Conservation (phyloP, 2,797 vertebrate genomes). For the Petrocephalus sullivani region DNA sequence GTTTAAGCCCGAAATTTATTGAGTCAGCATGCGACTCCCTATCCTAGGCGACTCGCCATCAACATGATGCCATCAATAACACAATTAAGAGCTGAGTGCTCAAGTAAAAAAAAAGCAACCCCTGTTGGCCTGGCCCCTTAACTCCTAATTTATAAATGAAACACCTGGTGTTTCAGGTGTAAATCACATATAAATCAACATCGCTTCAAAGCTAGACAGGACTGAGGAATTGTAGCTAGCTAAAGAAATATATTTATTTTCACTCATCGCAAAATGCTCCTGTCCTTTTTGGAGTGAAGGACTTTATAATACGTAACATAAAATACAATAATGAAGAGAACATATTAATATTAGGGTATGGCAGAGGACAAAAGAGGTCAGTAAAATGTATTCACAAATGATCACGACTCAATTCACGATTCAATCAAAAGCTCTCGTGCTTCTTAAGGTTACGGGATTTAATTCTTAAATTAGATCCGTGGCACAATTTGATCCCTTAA, state of each 20-base stretch:
- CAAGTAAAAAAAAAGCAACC: not conserved
- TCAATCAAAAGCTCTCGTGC: not conserved
- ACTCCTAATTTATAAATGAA: slow-evolving; percentile 11
- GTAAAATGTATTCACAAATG: not conserved
- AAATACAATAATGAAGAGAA: not conserved
- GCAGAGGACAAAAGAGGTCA: not conserved
- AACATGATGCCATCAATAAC: slow-evolving; percentile 6
- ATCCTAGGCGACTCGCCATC: not conserved
- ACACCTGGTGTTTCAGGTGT: slow-evolving; percentile 1
- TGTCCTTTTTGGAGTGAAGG: not conserved
- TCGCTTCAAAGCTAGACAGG: not conserved
- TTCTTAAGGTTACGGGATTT: not conserved
- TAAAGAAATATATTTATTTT: not conserved
- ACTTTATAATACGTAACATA: not conserved
- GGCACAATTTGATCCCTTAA: not conserved
- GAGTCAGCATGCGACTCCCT: not conserved
- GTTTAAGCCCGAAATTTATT: not conserved
- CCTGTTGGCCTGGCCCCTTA: not conserved
- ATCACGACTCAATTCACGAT: not conserved
- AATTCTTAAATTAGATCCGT: not conserved
- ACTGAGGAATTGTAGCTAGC: not conserved
- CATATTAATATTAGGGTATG: not conserved
- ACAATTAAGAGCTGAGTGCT: slow-evolving; percentile 10
- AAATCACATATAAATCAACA: slow-evolving; percentile 9
- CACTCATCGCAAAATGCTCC: not conserved